Evolutionary conservation across 2,113 vertebrate species (phyloP), one percentile per base, ranked within the genome.

Genomic region (Lepus europaeus): DNA sequence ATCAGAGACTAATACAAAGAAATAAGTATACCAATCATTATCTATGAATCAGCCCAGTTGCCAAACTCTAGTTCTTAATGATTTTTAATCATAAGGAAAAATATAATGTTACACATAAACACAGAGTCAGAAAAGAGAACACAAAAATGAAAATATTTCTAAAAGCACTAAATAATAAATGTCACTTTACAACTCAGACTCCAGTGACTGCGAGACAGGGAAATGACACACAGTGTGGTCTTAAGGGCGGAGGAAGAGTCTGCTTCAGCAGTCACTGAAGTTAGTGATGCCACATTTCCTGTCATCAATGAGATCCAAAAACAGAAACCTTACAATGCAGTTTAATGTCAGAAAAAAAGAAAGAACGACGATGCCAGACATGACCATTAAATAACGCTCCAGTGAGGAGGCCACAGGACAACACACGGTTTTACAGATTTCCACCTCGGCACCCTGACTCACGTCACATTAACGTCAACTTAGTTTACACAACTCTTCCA

Each of bases 1-100:
- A 72, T 68, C 76, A 73, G 86, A 87, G 16, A 70, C 23, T 51
- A 81, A n/a, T 72, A 77, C 70, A 53, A 89, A 79, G 59, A 88
- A 72, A 66, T 33, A 83, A 80, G 25, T 22, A 51, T 1, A 68
- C 14, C 10, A 63, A 70, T 64, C 39, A 64, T 39, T 39, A 82
- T 63, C 88, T 77, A 27, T 14, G 77, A 86, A 89, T 31, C 69
- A 76, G n/a, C 25, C 73, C 20, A 64, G 29, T 0, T 69, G 39
- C 61, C n/a, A 23, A 33, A 45, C 2, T 63, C 45, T 76, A 36
- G 29, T 72, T 85, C 61, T 59, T 25, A 86, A 64, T 1, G 72
- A 70, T n/a, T 64, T 84, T 79, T 80, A 72, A 83, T 56, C 27
- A 72, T 20, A 63, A 85, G 2, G 4, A 70, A 87, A 90, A 91